A percentile compares a stretch with the other conserved stretches of the same genome.
Evolutionary conservation across 2,113 vertebrate genomes (phyloP).

Genomic region (Pseudopodoces humilis): DNA sequence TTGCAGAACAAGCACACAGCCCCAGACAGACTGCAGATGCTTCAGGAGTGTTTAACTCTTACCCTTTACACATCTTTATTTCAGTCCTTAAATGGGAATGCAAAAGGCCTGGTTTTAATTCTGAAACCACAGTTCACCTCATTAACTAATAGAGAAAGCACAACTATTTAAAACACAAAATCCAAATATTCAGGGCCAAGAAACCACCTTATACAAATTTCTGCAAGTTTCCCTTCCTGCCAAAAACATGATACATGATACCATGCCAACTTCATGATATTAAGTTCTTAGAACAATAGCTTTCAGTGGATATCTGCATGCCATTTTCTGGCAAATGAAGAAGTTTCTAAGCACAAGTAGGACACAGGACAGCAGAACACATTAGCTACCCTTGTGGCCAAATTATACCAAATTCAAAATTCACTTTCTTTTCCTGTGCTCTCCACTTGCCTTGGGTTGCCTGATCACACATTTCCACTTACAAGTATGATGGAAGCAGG

Average conservation of each 20-base stretch:
- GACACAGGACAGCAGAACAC: not conserved
- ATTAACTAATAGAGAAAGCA: not conserved
- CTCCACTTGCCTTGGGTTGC: not conserved
- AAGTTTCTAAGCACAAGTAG: not conserved
- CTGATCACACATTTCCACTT: not conserved
- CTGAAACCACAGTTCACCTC: not conserved
- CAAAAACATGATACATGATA: not conserved
- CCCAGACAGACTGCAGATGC: accelerated
- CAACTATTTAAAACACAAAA: not conserved
- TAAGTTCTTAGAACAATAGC: not conserved
- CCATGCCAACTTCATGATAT: not conserved
- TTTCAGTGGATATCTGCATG: not conserved
- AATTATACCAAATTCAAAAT: not conserved
- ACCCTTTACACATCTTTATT: not conserved
- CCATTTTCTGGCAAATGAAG: not conserved
- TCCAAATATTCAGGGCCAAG: not conserved
- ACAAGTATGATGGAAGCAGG: not conserved
- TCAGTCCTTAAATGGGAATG: not conserved
- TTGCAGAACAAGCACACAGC: not conserved
- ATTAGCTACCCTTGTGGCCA: not conserved
- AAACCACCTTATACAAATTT: not conserved
- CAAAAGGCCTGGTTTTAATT: not conserved
- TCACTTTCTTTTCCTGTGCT: not conserved
- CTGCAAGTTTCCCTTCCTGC: not conserved
- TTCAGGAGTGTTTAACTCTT: not conserved